These are phyloP conservation scores for Agonopterix alstromeriana DNA, from an alignment of 2,888 invertebrate species.

Conservation along the genomic window DNA sequence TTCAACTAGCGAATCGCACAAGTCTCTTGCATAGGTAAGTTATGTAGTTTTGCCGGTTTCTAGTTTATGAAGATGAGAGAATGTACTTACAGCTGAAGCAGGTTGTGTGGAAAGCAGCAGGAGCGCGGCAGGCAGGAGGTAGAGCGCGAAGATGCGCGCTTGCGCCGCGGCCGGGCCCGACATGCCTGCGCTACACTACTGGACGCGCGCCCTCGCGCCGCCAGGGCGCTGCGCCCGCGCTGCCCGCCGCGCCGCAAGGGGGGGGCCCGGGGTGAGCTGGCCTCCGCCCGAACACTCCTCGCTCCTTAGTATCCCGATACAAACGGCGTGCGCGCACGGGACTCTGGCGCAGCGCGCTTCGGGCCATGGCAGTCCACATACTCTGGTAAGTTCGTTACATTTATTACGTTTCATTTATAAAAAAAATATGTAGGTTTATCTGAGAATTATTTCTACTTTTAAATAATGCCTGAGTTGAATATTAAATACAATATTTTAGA, in stretches of 20 bases:
- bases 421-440: too few species aligned
- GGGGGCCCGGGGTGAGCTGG: conserved; percentile 40
- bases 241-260: conserved; percentile 36
- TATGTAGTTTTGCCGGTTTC: neutral
- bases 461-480: too few species aligned
- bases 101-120: conserved; percentile 43
- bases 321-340: conserved; percentile 74
- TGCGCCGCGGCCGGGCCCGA: conserved; percentile 74
- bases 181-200: conserved; percentile 73
- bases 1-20: conserved; percentile 11
- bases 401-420: neutral
- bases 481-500: too few species aligned
- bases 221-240: conserved; percentile 28
- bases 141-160: conserved; percentile 55
- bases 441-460: too few species aligned
- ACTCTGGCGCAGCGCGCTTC: conserved; percentile 67
- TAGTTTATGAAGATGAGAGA: conserved; percentile 6
- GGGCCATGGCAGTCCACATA: conserved; percentile 72
- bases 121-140: conserved; percentile 50
- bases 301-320: conserved; percentile 71
- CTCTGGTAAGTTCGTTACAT: conserved; percentile 52
- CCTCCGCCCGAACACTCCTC: conserved; percentile 57
- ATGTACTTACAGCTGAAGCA: conserved; percentile 55
- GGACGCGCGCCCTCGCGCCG: conserved; percentile 48
- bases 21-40: neutral